These are phyloP conservation scores for Paratrypauchen microcephalus DNA, from an alignment of 2,797 vertebrate genomes.

Conservation along the genomic window DNA sequence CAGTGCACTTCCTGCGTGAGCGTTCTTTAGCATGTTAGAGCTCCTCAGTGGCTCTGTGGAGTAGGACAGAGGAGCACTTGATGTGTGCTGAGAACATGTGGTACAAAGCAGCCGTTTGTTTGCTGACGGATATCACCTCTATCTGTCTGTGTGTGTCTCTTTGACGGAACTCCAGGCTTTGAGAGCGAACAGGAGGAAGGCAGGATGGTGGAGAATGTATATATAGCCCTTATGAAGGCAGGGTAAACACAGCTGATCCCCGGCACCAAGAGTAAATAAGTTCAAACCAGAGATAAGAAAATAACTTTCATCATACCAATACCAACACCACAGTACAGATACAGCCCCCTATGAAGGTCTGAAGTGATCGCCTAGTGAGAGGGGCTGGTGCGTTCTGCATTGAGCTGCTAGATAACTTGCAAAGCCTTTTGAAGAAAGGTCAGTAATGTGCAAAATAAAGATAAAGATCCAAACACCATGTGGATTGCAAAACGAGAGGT, in stretches of 20 bases:
- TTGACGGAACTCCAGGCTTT: constrained; percentile 48
- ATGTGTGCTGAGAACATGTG: constrained; percentile 45
- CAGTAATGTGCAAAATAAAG: background rate
- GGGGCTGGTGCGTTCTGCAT: background rate
- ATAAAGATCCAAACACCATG: background rate
- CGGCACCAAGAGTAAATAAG: constrained; percentile 20
- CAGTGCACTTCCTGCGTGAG: background rate
- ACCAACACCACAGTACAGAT: constrained; percentile 6
- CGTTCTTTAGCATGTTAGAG: constrained; percentile 9
- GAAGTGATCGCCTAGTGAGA: background rate
- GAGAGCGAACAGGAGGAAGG: constrained; percentile 48
- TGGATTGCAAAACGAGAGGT: background rate
- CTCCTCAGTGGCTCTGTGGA: constrained; percentile 20
- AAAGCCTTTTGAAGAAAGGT: background rate
- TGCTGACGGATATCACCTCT: constrained; percentile 60
- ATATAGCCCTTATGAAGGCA: constrained; percentile 38
- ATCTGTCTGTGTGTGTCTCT: constrained; percentile 47
- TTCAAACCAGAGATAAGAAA: constrained; percentile 10
- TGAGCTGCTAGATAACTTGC: background rate
- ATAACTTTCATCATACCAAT: constrained; percentile 4
- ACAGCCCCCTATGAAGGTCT: background rate
- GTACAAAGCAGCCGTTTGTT: constrained; percentile 62
- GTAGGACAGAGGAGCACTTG: constrained; percentile 21
- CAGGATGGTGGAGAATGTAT: constrained; percentile 43
- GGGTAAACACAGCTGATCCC: constrained; percentile 37